phyloP scores from a whole-genome alignment of 2,113 vertebrate species.

The Chitala chitala region DNA sequence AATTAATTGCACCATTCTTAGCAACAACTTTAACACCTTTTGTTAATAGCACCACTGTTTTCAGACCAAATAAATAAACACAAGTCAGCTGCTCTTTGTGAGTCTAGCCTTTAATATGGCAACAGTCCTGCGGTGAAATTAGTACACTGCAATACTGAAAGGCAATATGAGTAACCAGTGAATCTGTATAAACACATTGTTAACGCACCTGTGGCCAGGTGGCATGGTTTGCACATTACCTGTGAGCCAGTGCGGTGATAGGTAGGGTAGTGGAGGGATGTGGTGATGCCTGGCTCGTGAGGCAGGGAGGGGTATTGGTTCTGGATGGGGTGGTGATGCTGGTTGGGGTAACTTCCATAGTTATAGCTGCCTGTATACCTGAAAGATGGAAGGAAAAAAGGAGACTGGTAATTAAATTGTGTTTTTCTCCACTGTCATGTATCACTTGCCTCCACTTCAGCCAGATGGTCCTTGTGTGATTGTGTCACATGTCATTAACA shows the following conservation, averaged over 20 bases:
- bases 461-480: too few relatives aligned
- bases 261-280: conserved; percentile 87
- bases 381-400: background rate
- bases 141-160: background rate
- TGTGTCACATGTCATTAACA: too few relatives aligned
- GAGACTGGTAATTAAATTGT: background rate
- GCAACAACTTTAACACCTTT: background rate
- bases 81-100: too few relatives aligned
- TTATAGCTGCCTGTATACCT: conserved; percentile 95
- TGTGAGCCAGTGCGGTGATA: conserved; percentile 91
- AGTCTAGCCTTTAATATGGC: background rate
- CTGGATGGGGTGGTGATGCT: conserved; percentile 89
- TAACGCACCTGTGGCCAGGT: background rate
- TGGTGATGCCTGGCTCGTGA: conserved; percentile 81
- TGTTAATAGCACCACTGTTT: background rate
- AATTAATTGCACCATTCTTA: too few relatives aligned
- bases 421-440: too few relatives aligned
- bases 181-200: background rate
- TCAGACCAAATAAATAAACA: background rate
- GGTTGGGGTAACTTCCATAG: conserved; percentile 90
- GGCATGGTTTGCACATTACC: conserved; percentile 60
- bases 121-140: background rate
- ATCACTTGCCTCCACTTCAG: too few relatives aligned
- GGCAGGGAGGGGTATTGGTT: conserved; percentile 87
- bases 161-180: background rate